Evolutionary conservation across 1,140 invertebrate genomes (phyloP), one percentile per base, ranked within the genome.

Genomic region (Steinernema feltiae): DNA sequence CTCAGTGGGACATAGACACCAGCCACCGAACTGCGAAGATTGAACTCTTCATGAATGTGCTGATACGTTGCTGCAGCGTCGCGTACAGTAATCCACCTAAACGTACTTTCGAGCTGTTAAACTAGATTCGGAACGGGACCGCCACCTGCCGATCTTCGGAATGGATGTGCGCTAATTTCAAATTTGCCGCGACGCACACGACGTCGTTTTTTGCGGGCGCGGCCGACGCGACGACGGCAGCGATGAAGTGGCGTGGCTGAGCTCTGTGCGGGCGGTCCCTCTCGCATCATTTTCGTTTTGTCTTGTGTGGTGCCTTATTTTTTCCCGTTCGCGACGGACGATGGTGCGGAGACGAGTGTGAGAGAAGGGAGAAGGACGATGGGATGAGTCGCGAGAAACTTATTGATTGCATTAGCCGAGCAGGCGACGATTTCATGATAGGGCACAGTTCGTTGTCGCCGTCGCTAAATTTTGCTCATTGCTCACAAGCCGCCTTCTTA

Each of bases 81-180:
- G 12, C 24, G 15, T 63, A 63, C 53, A 63, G 53, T 63, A 63
- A 63, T 27, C 53, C 53, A 27, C 53, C 53, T 63, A 63, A 63
- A 63, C 53, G 53, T 63, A 63, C 53, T 63, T 63, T 63, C 53
- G 53, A 63, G 53, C 24, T 63, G 53, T 63, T 27, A 3, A 27
- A 63, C 53, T 12, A 21, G 15, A 21, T 17, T 63, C 53, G 53
- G 7, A 3, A 21, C 53, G 53, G 24, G 53, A 63, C 53, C 53
- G 12, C 3, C 53, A 63, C 53, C 15, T 63, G 53, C 53, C 24
- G 24, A 63, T 63, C 53, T 63, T 63, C 53, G 53, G 24, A 63
- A 63, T 63, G 53, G 53, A 63, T 63, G 53, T 63, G 53, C 53
- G 53, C 53, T 63, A 63, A 63, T 63, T 63, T 63, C 53, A 63